phyloP scores from a whole-genome alignment of 2,797 vertebrate species.

The Cryptoblepharus egeriae region DNA sequence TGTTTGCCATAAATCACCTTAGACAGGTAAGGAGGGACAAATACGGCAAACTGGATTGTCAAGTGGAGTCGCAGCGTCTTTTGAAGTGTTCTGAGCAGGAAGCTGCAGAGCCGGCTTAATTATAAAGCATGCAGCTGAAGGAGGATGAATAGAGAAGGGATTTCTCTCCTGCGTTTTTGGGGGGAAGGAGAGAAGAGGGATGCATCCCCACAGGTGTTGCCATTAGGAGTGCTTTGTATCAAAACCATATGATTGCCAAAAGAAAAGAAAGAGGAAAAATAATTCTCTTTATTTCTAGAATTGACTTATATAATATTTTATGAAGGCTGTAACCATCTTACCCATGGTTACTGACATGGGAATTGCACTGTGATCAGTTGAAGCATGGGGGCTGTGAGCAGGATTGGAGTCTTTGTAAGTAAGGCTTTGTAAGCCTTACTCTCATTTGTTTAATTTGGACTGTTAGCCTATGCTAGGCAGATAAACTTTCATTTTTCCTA shows the following conservation, averaged over 20 bases:
- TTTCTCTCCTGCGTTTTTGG: constrained; percentile 59
- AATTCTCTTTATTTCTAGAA: constrained; percentile 2
- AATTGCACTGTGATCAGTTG: background rate
- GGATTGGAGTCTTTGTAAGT: no score
- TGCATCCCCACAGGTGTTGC: constrained; percentile 75
- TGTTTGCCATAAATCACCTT: constrained; percentile 67
- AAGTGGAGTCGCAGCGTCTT: constrained; percentile 72
- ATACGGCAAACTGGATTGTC: constrained; percentile 59
- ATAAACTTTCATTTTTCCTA: background rate
- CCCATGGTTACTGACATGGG: background rate
- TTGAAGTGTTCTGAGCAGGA: constrained; percentile 82
- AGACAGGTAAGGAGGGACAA: constrained; percentile 72
- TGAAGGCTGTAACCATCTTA: constrained; percentile 20
- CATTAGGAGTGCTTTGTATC: constrained; percentile 67
- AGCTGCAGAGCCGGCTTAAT: constrained; percentile 81
- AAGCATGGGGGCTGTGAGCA: background rate
- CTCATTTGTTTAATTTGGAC: constrained; percentile 30
- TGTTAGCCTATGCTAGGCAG: background rate
- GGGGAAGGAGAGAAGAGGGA: constrained; percentile 59
- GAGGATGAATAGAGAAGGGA: constrained; percentile 65
- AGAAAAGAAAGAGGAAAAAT: background rate
- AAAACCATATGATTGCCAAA: constrained; percentile 42
- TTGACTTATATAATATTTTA: constrained; percentile 13
- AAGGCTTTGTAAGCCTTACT: no score
- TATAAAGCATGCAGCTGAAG: constrained; percentile 77